Evolutionary conservation across 2,797 vertebrate genomes (phyloP), one percentile per base, ranked within the genome.

Genomic region (Arctocebus calabarensis): DNA sequence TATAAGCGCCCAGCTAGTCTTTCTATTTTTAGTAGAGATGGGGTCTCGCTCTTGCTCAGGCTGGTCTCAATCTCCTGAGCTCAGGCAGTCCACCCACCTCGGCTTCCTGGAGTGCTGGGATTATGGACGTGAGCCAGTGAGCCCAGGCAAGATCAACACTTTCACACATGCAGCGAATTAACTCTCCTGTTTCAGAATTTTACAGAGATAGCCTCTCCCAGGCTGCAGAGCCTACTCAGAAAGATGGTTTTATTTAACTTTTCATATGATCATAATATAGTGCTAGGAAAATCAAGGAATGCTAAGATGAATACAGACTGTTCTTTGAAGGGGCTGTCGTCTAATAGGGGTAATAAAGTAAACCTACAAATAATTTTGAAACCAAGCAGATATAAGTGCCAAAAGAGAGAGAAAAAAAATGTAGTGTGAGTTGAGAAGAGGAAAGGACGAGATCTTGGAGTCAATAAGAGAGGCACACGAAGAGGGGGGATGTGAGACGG

Each of bases 391-490:
- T 25, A 1, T 40, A n/a, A 66, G 71, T 55, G 20, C 2, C 0
- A 0, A 55, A 2, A 66, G 70, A 81, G n/a, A 74, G 32, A n/a
- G 66, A 66, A 9, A 17, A 40, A 37, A 27, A 48, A 29, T 12
- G 16, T 11, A 11, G 29, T 32, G 16, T 37, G 22, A 29, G 25
- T 68, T 73, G 45, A 71, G 57, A 73, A 89, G 88, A 90, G 25
- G 62, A 94, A 88, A 77, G 19, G 20, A 79, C 34, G 75, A 93
- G n/a, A 45, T 85, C 27, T 74, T 93, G 77, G 73, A 23, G 23
- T 23, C 59, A 85, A 37, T 11, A 74, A 71, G 68, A 52, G 34
- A 70, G 23, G 34, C 55, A 64, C 48, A 29, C 0, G 12, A 52
- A 91, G 40, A 57, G 34, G 55, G 78, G 16, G 78, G 77, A 10